phyloP scores from a whole-genome alignment of 2,888 invertebrate genomes.

The Aspidiotus destructor region DNA sequence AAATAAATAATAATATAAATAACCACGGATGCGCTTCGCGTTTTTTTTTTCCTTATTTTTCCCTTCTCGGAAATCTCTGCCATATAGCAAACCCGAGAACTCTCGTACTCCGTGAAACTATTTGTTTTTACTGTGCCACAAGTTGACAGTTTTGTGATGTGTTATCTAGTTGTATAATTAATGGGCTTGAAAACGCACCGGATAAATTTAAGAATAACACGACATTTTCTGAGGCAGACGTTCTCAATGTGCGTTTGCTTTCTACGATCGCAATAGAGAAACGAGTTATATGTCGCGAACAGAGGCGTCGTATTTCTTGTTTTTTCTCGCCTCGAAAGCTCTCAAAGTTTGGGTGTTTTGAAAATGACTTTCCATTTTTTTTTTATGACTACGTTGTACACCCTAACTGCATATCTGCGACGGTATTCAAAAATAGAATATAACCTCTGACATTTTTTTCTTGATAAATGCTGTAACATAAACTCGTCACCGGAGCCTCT shows the following conservation, averaged over 20 bases:
- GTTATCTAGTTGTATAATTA: slow-evolving; percentile 29
- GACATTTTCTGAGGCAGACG: slow-evolving; percentile 24
- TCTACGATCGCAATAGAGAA: background rate
- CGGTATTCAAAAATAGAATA: slow-evolving; percentile 21
- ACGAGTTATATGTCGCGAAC: background rate
- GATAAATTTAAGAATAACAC: slow-evolving; percentile 32
- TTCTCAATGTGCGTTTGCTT: slow-evolving; percentile 21
- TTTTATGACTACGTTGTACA: background rate
- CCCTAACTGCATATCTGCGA: background rate
- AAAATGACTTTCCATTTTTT: too few species aligned
- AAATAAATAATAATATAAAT: slow-evolving; percentile 19
- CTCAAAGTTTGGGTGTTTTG: too few species aligned
- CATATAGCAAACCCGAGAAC: background rate
- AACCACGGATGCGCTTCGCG: slow-evolving; percentile 17
- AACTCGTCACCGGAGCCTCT: slow-evolving; percentile 24
- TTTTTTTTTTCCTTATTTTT: too few species aligned
- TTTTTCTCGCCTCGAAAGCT: background rate
- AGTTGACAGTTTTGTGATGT: slow-evolving; percentile 31
- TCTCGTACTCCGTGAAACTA: slow-evolving; percentile 20
- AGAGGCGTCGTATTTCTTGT: background rate
- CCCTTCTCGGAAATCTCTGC: background rate
- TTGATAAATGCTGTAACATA: slow-evolving; percentile 29
- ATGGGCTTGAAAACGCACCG: slow-evolving; percentile 28
- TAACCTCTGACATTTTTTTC: slow-evolving; percentile 27
- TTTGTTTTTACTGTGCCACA: slow-evolving; percentile 31